Conservation (phyloP, 2,113 vertebrate species). For the Pluvialis apricaria region DNA sequence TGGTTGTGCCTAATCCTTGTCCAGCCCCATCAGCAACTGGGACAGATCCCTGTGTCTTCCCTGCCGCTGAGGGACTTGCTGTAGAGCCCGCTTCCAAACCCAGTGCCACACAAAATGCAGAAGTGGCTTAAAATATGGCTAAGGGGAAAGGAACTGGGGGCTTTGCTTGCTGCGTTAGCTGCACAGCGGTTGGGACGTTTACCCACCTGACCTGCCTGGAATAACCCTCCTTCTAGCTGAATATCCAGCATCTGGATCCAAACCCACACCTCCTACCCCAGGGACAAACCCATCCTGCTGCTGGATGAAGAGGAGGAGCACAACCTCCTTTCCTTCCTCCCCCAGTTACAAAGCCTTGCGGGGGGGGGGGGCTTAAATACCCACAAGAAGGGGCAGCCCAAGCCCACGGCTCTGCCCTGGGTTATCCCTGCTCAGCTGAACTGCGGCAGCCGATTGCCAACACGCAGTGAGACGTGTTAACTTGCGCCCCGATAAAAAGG, state of each 20-base stretch:
- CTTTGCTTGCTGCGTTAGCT: neutral
- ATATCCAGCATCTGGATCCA: neutral
- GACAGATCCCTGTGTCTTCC: neutral
- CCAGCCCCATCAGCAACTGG: accelerated
- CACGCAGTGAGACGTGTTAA: accelerated
- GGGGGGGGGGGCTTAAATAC: neutral
- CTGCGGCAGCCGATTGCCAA: neutral
- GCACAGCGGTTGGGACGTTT: neutral
- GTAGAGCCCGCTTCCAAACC: neutral
- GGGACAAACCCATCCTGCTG: neutral
- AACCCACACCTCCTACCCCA: neutral
- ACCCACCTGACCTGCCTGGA: neutral
- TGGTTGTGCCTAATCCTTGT: neutral
- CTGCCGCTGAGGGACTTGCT: neutral
- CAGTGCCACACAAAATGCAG: neutral
- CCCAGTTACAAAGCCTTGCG: neutral
- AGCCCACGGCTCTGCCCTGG: neutral
- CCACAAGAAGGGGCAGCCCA: accelerated
- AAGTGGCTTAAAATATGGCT: neutral
- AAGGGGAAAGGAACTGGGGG: neutral
- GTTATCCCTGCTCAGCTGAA: neutral
- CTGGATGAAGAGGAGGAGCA: neutral
- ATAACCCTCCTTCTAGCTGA: neutral
- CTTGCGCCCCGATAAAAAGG: neutral
- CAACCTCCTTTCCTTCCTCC: neutral